Conservation (phyloP, 2,797 vertebrate genomes). For the Phalanger gymnotis region DNA sequence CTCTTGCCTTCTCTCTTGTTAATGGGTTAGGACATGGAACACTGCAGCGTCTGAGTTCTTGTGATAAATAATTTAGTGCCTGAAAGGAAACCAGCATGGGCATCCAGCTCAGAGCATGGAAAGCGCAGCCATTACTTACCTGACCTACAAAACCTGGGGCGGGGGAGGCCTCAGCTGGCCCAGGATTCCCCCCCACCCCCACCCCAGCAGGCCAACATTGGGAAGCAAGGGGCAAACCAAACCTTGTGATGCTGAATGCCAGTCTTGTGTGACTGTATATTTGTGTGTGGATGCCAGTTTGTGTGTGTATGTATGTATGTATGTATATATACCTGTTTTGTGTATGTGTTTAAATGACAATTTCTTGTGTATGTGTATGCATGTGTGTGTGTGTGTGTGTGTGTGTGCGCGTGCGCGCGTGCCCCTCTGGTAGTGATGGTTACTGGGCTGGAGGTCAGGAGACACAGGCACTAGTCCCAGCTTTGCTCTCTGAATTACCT, state of each 20-base stretch:
- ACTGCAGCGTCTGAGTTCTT: not conserved
- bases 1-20: not conserved
- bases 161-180: not conserved
- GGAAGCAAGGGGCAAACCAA: not conserved
- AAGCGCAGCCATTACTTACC: conserved; percentile 21
- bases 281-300: not conserved
- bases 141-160: conserved; percentile 12
- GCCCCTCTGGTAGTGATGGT: not conserved
- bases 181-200: fast-evolving
- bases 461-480: not conserved
- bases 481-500: not conserved
- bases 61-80: conserved; percentile 58
- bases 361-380: not conserved
- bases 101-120: not conserved
- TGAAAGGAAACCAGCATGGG: not conserved
- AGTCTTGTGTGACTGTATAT: not conserved
- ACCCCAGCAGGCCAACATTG: not conserved
- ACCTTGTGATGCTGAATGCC: not conserved
- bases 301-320: not conserved
- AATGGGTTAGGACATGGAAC: conserved; percentile 13
- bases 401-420: not conserved
- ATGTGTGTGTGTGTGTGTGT: not conserved
- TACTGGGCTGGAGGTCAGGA: not conserved
- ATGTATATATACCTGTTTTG: not conserved
- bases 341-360: not conserved